A percentile compares a stretch with the other conserved stretches of the same genome.
Evolutionary conservation across 1,140 invertebrate species (phyloP).

Genomic region (Cydia amplana): DNA sequence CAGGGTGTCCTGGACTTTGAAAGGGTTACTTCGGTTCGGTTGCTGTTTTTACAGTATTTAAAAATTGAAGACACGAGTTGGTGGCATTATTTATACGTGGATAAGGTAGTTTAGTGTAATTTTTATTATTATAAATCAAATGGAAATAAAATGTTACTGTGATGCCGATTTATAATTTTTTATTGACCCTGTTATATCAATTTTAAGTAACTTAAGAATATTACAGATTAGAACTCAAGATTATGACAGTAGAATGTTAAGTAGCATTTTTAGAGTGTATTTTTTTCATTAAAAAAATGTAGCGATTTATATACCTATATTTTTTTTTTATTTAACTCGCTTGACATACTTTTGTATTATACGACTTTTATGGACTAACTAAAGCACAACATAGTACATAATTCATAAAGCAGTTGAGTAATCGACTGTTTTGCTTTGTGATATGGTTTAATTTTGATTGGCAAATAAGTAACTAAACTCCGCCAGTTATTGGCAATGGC

Average conservation of each 20-base stretch:
- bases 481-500: too few relatives aligned
- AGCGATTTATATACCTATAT: neutral
- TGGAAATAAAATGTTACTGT: slow-evolving; percentile 24
- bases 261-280: neutral
- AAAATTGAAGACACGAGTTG: neutral
- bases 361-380: too few relatives aligned
- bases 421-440: too few relatives aligned
- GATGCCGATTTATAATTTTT: neutral
- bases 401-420: too few relatives aligned
- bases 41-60: neutral
- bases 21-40: neutral
- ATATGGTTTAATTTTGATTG: too few relatives aligned
- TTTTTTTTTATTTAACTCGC: too few relatives aligned
- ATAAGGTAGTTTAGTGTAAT: slow-evolving; percentile 15
- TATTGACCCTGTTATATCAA: neutral
- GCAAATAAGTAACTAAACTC: too few relatives aligned
- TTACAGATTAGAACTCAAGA: too few relatives aligned
- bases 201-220: neutral
- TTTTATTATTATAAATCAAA: slow-evolving; percentile 26
- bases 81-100: slow-evolving; percentile 2
- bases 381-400: too few relatives aligned
- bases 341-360: neutral
- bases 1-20: neutral
- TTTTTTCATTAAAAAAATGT: neutral
- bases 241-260: neutral